These are phyloP conservation scores for Phanerotoma sp. DNA, from an alignment of 2,888 invertebrate species.

Conservation along the genomic window DNA sequence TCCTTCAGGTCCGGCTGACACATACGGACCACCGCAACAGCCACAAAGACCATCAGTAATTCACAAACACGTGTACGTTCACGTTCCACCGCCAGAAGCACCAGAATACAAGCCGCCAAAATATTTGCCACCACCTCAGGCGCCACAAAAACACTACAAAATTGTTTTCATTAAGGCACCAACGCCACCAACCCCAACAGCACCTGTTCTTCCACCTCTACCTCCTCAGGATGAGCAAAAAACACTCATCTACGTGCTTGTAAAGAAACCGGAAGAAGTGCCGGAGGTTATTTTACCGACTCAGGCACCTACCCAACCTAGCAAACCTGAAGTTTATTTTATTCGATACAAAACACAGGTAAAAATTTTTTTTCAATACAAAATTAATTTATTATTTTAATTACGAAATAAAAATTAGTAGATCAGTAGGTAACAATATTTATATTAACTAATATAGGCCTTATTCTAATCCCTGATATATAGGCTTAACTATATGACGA, in stretches of 20 bases:
- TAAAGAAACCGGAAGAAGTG: conserved; percentile 85
- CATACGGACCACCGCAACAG: conserved; percentile 63
- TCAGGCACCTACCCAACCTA: conserved; percentile 80
- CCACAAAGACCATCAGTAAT: conserved; percentile 74
- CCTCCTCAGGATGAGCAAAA: conserved; percentile 87
- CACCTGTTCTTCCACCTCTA: conserved; percentile 58
- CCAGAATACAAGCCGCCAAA: conserved; percentile 73
- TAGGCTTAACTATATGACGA: too few relatives aligned
- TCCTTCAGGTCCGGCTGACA: conserved; percentile 36
- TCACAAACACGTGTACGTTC: conserved; percentile 89
- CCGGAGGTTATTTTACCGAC: conserved; percentile 78
- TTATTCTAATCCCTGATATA: too few relatives aligned
- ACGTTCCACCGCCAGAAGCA: conserved; percentile 82
- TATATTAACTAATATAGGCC: too few relatives aligned
- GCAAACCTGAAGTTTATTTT: conserved; percentile 89
- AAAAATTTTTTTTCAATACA: too few relatives aligned
- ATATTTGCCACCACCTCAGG: conserved; percentile 56
- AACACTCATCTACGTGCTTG: conserved; percentile 83
- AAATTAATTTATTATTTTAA: conserved; percentile 40
- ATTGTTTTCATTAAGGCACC: conserved; percentile 80
- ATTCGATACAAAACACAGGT: conserved; percentile 87
- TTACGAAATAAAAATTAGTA: background rate
- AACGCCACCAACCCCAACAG: conserved; percentile 59
- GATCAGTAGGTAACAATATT: conserved; percentile 46
- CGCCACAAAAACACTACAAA: conserved; percentile 80